Conservation (phyloP, 2,113 vertebrate species). For the Prionailurus viverrinus region DNA sequence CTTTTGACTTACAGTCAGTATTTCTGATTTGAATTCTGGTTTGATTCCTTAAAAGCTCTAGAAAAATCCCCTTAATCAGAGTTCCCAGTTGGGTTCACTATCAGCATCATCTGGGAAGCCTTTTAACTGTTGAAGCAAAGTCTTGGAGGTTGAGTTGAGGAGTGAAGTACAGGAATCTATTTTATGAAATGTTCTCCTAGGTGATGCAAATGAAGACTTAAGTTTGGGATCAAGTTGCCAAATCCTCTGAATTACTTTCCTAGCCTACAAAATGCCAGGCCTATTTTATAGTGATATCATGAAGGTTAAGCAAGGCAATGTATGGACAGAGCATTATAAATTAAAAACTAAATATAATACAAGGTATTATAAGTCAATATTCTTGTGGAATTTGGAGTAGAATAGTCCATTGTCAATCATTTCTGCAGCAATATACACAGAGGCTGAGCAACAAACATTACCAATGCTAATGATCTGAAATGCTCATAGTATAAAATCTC, state of each 20-base stretch:
- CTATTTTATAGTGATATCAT: background rate
- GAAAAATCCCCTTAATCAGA: background rate
- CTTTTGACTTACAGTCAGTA: background rate
- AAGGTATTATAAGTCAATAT: background rate
- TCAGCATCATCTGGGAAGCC: background rate
- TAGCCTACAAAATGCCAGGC: background rate
- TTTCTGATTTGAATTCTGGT: background rate
- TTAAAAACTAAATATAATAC: background rate
- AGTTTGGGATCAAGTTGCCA: background rate
- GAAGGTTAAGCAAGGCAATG: background rate
- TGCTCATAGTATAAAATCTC: background rate
- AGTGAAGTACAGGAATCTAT: background rate
- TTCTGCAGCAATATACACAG: background rate
- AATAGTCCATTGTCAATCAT: background rate
- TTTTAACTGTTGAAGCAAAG: background rate
- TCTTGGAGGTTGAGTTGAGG: background rate
- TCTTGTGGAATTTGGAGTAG: background rate
- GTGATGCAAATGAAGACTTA: background rate
- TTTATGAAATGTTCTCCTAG: background rate
- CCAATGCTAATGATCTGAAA: constrained; percentile 22
- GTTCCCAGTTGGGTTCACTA: background rate
- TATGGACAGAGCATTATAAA: background rate
- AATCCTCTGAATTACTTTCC: background rate
- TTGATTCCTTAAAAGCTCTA: background rate
- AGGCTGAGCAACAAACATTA: background rate